Base-by-base conservation (phyloP, 2,113 vertebrate species). In the Alectura lathami region DNA sequence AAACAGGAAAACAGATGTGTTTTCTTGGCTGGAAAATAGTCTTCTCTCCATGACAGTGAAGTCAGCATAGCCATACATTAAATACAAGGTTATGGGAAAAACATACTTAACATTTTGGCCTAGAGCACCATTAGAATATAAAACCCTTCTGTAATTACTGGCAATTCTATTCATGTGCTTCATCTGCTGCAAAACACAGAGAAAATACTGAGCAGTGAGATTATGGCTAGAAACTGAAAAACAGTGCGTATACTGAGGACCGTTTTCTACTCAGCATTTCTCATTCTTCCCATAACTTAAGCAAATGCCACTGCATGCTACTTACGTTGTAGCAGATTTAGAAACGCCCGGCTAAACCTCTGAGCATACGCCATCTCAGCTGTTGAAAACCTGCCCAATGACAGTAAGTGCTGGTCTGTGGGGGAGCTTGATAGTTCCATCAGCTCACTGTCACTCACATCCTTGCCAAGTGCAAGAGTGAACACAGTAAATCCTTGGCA, bases 401-500 rank as follows among this genome's bases (percentile, higher is more conserved):
- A 92, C 73, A 99, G 62, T 34, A 98, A 92, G 92, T 99, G 99
- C 92, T 99, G 98, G 7, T 98, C 97, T 1, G 78, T 40, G 0
- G 98, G 99, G 6, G 8, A 8, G 36, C 98, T 98, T 14, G 97
- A 98, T 83, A 99, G 91, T 69, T 97, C 97, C 24, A 97, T 96
- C 93, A 98, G 96, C 83, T 98, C 91, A 0, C 4, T 62, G 13
- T 91, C 93, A 68, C 92, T 97, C 93, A 98, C 92, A 2, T 91
- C 81, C 0, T 79, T 87, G 6, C 98, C 98, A 48, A 99, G 94
- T 0, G 96, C 98, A 93, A 99, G 93, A 68, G 98, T 97, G 45
- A 99, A 98, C 81, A 99, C 7, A 3, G 98, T 97, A 94, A 99
- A 96, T 17, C 98, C 99, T 80, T 98, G 96, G 81, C 99, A 99